These are phyloP conservation scores for Marasmarcha lunaedactyla DNA, from an alignment of 2,888 invertebrate genomes.

Conservation along the genomic window DNA sequence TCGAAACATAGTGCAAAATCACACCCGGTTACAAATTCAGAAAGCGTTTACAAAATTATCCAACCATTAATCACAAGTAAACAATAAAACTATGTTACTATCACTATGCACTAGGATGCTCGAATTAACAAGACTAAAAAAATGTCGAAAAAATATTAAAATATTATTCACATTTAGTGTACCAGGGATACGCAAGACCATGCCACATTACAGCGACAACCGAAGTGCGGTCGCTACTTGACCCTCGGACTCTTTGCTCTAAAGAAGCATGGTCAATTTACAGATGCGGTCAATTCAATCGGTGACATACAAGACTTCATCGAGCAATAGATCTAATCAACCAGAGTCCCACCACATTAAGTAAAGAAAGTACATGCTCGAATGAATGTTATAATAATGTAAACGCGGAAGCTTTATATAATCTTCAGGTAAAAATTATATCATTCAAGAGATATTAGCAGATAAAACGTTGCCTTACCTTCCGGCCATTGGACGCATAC, in stretches of 20 bases:
- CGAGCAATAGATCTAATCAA: conserved; percentile 50
- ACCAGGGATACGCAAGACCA: conserved; percentile 31
- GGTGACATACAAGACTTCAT: conserved; percentile 40
- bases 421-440: conserved; percentile 25
- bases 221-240: conserved; percentile 16
- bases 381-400: conserved; percentile 59
- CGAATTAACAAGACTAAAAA: conserved; percentile 29
- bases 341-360: conserved; percentile 54
- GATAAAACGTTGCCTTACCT: conserved; percentile 67
- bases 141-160: conserved; percentile 16
- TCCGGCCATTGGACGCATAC: conserved; percentile 94
- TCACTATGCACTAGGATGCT: conserved; percentile 38
- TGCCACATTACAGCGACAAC: conserved; percentile 40
- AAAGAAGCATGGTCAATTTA: conserved; percentile 46
- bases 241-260: conserved; percentile 31
- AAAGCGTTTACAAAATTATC: not conserved
- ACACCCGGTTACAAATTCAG: not conserved
- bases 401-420: conserved; percentile 51
- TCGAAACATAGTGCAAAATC: not conserved
- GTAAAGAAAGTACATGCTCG: conserved; percentile 57
- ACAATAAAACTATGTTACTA: conserved; percentile 29
- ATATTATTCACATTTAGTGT: conserved; percentile 33
- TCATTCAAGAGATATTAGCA: not conserved
- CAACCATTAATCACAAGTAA: conserved; percentile 7
- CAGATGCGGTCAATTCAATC: conserved; percentile 40